These are phyloP conservation scores for Macquaria australasica DNA, from an alignment of 2,113 vertebrate genomes.

Conservation along the genomic window DNA sequence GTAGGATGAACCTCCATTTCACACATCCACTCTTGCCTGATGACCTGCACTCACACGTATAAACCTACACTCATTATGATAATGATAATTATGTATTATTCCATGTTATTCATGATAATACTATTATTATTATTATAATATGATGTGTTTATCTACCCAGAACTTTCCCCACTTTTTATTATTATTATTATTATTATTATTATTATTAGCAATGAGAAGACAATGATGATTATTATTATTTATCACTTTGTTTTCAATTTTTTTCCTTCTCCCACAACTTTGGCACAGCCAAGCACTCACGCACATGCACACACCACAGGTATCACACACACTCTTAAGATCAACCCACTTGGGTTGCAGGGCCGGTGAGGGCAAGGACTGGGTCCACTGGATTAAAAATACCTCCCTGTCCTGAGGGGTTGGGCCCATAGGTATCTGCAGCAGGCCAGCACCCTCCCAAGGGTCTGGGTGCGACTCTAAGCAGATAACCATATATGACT, in stretches of 20 bases:
- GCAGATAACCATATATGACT: background rate
- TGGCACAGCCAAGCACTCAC: background rate
- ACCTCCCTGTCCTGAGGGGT: background rate
- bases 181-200: background rate
- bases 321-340: background rate
- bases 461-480: background rate
- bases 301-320: background rate
- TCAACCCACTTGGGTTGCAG: background rate
- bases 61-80: background rate
- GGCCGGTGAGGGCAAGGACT: too few relatives aligned
- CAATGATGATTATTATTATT: too few relatives aligned
- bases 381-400: background rate
- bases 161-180: background rate
- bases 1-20: background rate
- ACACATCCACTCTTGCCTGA: background rate
- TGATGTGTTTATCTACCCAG: background rate
- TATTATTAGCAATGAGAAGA: too few relatives aligned
- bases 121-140: background rate
- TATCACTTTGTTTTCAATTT: too few relatives aligned
- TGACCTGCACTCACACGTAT: background rate
- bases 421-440: background rate
- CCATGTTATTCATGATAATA: background rate
- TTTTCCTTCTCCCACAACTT: background rate
- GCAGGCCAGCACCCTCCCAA: background rate
- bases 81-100: background rate